These are phyloP conservation scores for Pteromalus puparum DNA, from an alignment of 1,140 invertebrate species.

Conservation along the genomic window DNA sequence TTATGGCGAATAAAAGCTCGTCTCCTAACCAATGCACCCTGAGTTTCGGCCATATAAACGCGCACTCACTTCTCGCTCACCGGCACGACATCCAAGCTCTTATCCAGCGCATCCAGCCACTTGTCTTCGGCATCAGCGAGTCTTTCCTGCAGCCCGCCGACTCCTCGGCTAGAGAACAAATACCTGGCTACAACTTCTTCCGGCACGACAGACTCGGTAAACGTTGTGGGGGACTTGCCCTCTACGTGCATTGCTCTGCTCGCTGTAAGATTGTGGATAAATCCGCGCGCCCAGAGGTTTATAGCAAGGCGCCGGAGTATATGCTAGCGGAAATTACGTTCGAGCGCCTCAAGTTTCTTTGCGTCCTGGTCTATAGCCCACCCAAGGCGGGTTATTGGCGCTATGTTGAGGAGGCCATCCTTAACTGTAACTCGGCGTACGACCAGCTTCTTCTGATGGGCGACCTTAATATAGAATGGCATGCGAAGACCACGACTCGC, in stretches of 20 bases:
- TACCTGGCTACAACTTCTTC: background rate
- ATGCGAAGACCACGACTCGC: background rate
- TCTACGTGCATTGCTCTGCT: background rate
- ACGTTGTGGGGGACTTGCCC: background rate
- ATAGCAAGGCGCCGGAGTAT: background rate
- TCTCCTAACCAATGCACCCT: background rate
- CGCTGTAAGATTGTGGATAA: background rate
- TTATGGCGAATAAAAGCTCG: background rate
- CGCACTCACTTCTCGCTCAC: background rate
- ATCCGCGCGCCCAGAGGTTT: background rate
- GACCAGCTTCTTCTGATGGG: background rate
- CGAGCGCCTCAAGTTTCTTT: background rate
- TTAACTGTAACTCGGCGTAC: background rate
- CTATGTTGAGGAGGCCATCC: background rate
- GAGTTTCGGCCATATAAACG: background rate
- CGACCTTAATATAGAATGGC: background rate
- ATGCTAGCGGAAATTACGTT: background rate
- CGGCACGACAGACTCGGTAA: background rate
- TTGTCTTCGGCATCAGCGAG: background rate
- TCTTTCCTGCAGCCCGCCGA: background rate
- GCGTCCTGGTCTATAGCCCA: background rate
- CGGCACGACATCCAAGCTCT: background rate
- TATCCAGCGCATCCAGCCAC: background rate
- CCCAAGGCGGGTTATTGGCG: background rate
- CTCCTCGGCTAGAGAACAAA: background rate